A percentile compares a stretch with the other conserved stretches of the same genome.
Conservation (phyloP, 2,888 invertebrate genomes). For the Xylota segnis region DNA sequence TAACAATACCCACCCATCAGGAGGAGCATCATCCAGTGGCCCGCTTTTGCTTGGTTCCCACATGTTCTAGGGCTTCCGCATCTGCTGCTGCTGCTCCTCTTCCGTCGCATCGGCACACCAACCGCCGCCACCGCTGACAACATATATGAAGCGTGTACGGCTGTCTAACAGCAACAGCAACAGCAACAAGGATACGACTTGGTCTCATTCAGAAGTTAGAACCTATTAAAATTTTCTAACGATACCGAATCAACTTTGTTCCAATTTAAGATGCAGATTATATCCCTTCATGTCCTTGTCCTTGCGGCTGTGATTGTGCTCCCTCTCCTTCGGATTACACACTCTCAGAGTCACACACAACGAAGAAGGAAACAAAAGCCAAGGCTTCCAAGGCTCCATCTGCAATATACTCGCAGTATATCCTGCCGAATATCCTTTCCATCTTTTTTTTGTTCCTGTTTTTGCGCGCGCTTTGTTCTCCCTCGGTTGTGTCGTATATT, state of each 20-base stretch:
- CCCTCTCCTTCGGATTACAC: neutral
- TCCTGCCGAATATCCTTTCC: constrained; percentile 40
- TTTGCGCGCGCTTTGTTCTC: neutral
- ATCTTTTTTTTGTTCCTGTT: constrained; percentile 3
- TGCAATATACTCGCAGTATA: constrained; percentile 35
- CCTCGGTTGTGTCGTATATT: constrained; percentile 31
- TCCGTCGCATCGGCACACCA: too few relatives aligned
- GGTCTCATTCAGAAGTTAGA: constrained; percentile 53
- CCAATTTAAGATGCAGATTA: constrained; percentile 75
- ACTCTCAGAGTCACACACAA: constrained; percentile 40
- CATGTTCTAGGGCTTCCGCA: neutral
- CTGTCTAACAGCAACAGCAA: too few relatives aligned
- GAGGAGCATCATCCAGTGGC: neutral
- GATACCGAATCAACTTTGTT: constrained; percentile 70
- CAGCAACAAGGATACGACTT: constrained; percentile 24
- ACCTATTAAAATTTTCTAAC: constrained; percentile 71
- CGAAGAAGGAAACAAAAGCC: constrained; percentile 68
- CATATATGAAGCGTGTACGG: constrained; percentile 36
- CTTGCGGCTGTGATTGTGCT: constrained; percentile 8
- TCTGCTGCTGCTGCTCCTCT: neutral
- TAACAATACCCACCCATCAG: constrained; percentile 42
- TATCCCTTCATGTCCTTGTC: constrained; percentile 19
- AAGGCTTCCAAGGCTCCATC: constrained; percentile 55
- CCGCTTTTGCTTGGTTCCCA: constrained; percentile 9
- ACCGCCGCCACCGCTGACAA: neutral